These are phyloP conservation scores for Thyatira batis DNA, from an alignment of 2,888 invertebrate genomes.

Conservation along the genomic window DNA sequence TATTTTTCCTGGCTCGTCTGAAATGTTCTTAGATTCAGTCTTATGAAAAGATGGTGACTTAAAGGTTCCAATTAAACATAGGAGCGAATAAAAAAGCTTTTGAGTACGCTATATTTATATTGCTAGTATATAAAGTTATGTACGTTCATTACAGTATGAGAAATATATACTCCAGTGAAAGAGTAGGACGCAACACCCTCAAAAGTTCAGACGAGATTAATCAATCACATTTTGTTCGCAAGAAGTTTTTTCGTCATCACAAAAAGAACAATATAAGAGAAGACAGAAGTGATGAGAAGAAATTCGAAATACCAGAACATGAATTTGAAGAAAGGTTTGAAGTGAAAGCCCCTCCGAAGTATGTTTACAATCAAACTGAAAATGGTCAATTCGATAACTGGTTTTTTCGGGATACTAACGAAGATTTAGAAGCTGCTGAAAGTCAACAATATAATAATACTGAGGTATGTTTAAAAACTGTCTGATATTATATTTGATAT, in stretches of 20 bases:
- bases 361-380: constrained; percentile 30
- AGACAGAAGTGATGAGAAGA: constrained; percentile 39
- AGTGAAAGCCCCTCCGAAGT: constrained; percentile 72
- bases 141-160: constrained; percentile 54
- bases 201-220: constrained; percentile 40
- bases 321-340: constrained; percentile 84
- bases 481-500: constrained; percentile 4
- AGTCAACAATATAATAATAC: constrained; percentile 51
- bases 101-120: too few species aligned
- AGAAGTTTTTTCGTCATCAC: constrained; percentile 74
- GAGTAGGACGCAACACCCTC: constrained; percentile 45
- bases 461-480: constrained; percentile 40
- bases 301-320: constrained; percentile 78
- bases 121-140: too few species aligned
- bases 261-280: constrained; percentile 54
- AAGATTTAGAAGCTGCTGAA: constrained; percentile 71
- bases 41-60: not conserved
- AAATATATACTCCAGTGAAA: constrained; percentile 66
- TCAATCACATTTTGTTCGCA: constrained; percentile 43
- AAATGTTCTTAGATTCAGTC: not conserved
- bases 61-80: not conserved
- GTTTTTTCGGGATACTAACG: constrained; percentile 69
- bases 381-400: constrained; percentile 59
- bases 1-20: not conserved
- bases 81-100: too few species aligned